Evolutionary conservation across 2,888 invertebrate genomes (phyloP), one percentile per base, ranked within the genome.

Genomic region (Thecophora atra): DNA sequence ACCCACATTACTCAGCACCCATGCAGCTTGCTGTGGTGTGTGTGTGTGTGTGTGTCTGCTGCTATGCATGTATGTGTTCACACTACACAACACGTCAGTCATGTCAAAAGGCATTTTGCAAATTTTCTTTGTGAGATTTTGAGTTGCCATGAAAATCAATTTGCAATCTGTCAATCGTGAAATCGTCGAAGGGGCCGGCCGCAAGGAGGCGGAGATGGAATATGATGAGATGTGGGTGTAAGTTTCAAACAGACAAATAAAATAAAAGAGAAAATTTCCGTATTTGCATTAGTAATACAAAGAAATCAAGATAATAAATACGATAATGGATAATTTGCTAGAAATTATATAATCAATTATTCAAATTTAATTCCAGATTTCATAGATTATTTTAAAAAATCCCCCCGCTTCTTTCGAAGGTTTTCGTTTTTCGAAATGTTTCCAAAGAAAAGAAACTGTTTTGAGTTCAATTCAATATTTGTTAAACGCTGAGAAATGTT

Each of bases 91-190:
- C 44, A 47, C 47, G 72, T 70, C 72, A 64, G 26, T 52, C 73
- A 69, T 71, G 74, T 70, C 73, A 71, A 70, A 74, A 71, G 65
- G 66, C 69, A 72, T 67, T 66, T 67, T 73, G 66, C 62, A 47
- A 51, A 75, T 75, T 71, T 70, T 56, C 26, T 26, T 66, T 68
- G 66, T 75, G 71, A 72, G 70, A 70, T 72, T 76, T 74, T 75
- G 76, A 76, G 73, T 76, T 78, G 77, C 76, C 82, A 81, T 81
- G 81, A 80, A 82, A 82, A 82, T 82, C 81, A 82, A 82, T 82
- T 82, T 82, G 82, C 81, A 81, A 81, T 79, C 80, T 79, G 81
- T 82, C 82, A 82, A 82, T 82, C 80, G 78, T 75, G 78, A 74
- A 13, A 28, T 1, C 1, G 26, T n/a, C 2, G 37, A 1, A 37